Evolutionary conservation across 2,113 vertebrate genomes (phyloP).

Genomic region (Nibea albiflora): DNA sequence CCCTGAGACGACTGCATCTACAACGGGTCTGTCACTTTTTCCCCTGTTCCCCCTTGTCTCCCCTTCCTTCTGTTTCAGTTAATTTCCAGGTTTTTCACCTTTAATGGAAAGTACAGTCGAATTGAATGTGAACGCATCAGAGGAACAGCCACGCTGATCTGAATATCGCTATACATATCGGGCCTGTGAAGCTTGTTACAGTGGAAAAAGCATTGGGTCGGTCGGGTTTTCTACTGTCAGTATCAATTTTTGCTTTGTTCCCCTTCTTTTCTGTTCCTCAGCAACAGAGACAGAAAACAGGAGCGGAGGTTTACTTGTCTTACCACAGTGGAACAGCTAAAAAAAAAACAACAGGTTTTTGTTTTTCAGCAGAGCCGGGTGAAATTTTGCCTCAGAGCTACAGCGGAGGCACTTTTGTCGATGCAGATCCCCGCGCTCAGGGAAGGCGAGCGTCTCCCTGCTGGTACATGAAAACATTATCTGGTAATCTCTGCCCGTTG

Average conservation of each 20-base stretch:
- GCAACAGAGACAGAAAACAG: slow-evolving; percentile 4
- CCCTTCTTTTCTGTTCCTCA: slow-evolving; percentile 6
- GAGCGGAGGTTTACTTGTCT: slow-evolving; percentile 6
- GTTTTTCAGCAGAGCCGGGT: not conserved
- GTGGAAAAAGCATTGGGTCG: not conserved
- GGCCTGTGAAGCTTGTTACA: not conserved
- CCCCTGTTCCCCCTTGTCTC: too few species aligned
- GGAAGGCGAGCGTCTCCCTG: slow-evolving; percentile 32
- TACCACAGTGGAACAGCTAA: slow-evolving; percentile 11
- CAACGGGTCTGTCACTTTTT: not conserved
- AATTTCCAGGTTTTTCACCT: not conserved
- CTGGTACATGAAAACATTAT: slow-evolving; percentile 60
- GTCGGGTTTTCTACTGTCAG: not conserved
- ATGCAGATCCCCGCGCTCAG: slow-evolving; percentile 23
- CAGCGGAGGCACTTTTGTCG: slow-evolving; percentile 37
- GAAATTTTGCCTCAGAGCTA: slow-evolving; percentile 42
- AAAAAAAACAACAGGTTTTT: not conserved
- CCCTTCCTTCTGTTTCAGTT: too few species aligned
- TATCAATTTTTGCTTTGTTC: not conserved
- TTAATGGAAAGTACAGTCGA: not conserved
- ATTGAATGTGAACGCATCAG: not conserved
- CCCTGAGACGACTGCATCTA: rapidly evolving
- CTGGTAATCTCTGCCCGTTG: slow-evolving; percentile 66
- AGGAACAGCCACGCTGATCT: not conserved
- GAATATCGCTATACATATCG: not conserved